These are phyloP conservation scores for Poecilia latipinna DNA, from an alignment of 2,113 vertebrate genomes.

Conservation along the genomic window DNA sequence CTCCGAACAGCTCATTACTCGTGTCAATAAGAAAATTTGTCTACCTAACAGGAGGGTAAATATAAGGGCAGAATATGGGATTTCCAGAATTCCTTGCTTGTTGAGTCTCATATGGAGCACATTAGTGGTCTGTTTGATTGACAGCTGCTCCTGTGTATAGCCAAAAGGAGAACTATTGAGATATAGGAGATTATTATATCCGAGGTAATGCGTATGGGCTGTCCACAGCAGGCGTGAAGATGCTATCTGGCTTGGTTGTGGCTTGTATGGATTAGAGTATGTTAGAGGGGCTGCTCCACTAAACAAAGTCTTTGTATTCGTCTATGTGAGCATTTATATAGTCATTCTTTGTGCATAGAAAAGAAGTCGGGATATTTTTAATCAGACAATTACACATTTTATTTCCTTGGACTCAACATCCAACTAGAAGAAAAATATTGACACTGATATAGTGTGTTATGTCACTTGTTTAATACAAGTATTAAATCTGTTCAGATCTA, in stretches of 20 bases:
- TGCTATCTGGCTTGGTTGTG: slow-evolving; percentile 60
- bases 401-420: neutral
- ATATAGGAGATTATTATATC: slow-evolving; percentile 79
- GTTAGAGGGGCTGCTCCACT: slow-evolving; percentile 51
- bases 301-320: slow-evolving; percentile 19
- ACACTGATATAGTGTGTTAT: neutral
- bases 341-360: slow-evolving; percentile 4
- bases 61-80: slow-evolving; percentile 74
- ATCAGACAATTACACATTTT: neutral
- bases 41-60: slow-evolving; percentile 76
- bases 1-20: slow-evolving; percentile 59
- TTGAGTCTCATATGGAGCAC: slow-evolving; percentile 73
- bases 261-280: slow-evolving; percentile 65
- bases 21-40: slow-evolving; percentile 80
- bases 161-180: slow-evolving; percentile 66
- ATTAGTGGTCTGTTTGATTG: slow-evolving; percentile 78
- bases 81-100: slow-evolving; percentile 73
- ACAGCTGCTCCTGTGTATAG: slow-evolving; percentile 77
- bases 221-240: slow-evolving; percentile 68
- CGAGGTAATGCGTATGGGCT: slow-evolving; percentile 76
- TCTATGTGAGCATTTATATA: slow-evolving; percentile 20
- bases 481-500: neutral
- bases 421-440: neutral
- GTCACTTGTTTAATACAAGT: neutral
- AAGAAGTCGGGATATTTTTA: neutral